Conservation (phyloP, 2,113 vertebrate species). For the Pelodiscus sinensis region DNA sequence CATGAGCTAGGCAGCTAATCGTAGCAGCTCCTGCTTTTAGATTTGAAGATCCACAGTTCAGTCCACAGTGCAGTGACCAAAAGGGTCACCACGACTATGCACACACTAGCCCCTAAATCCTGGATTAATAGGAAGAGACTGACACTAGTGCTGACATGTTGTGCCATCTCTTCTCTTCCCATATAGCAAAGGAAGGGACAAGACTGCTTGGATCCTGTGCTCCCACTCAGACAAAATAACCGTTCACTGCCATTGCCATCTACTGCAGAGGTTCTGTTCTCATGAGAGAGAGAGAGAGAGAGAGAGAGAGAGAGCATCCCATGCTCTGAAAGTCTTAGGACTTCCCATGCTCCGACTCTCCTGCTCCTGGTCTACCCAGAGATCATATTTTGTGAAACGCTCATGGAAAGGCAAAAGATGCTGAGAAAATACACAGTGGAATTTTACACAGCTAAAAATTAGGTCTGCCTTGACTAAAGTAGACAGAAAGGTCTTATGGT, state of each 20-base stretch:
- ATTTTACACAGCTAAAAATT: neutral
- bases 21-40: neutral
- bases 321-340: no score
- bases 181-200: neutral
- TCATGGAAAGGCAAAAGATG: neutral
- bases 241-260: neutral
- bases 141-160: neutral
- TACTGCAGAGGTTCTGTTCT: neutral
- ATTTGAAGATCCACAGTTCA: neutral
- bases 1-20: neutral
- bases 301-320: no score
- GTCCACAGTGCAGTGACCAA: neutral
- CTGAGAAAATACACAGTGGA: neutral
- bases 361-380: neutral
- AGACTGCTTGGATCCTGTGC: neutral
- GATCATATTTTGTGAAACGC: neutral
- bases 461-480: neutral
- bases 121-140: neutral
- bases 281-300: no score
- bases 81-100: neutral
- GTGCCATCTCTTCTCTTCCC: neutral
- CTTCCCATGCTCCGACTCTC: neutral
- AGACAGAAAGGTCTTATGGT: neutral
- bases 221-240: neutral
- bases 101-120: neutral